Conservation (phyloP, 2,113 vertebrate species). For the Acrocephalus arundinaceus region DNA sequence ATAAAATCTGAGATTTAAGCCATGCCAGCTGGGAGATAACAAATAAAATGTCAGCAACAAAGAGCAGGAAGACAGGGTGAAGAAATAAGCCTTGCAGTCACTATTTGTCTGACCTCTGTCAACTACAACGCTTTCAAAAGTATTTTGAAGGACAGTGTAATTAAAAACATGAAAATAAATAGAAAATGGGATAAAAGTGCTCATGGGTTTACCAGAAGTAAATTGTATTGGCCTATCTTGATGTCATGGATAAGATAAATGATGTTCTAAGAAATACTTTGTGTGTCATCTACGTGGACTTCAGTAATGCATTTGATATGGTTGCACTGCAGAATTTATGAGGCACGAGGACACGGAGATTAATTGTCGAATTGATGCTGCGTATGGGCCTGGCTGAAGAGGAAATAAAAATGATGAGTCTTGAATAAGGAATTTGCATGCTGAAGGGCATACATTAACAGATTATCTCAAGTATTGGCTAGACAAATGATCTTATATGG, state of each 20-base stretch:
- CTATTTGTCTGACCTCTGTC: neutral
- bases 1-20: neutral
- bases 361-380: neutral
- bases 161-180: conserved; percentile 27
- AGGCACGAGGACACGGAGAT: neutral
- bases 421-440: conserved; percentile 30
- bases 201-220: neutral
- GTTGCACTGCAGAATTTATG: conserved; percentile 36
- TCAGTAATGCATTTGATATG: conserved; percentile 3
- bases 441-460: conserved; percentile 33
- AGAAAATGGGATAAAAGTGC: neutral
- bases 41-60: neutral
- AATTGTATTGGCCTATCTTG: neutral
- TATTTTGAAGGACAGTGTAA: conserved; percentile 8
- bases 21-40: neutral
- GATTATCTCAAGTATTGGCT: neutral
- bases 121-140: neutral
- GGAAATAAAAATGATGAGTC: conserved; percentile 41
- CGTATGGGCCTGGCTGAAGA: neutral
- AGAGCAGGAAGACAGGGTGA: neutral
- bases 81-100: neutral
- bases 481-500: neutral
- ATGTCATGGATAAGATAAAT: conserved; percentile 11
- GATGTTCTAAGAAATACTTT: neutral
- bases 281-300: neutral